Percentiles rank a stretch among this genome's conserved stretches.
These are phyloP conservation scores for Leucania comma DNA, from an alignment of 2,888 invertebrate genomes.

Conservation along the genomic window DNA sequence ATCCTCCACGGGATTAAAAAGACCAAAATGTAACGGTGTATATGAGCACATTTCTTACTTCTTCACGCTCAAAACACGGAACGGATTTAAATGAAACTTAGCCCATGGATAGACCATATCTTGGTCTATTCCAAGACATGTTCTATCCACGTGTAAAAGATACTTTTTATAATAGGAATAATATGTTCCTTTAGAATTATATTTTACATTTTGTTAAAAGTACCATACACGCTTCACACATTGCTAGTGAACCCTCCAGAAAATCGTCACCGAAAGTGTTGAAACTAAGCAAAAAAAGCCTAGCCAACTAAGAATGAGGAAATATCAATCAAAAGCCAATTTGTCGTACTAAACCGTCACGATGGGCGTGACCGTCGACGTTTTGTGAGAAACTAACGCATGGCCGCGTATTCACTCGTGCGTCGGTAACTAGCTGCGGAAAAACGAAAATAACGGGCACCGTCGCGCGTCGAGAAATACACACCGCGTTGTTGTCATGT, in stretches of 20 bases:
- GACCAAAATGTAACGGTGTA: too few relatives aligned
- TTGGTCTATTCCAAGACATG: too few relatives aligned
- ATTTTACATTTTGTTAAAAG: too few relatives aligned
- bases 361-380: slow-evolving; percentile 1
- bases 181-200: too few relatives aligned
- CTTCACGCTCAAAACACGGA: too few relatives aligned
- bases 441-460: slow-evolving; percentile 27
- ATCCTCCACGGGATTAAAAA: too few relatives aligned
- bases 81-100: too few relatives aligned
- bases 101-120: too few relatives aligned
- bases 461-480: slow-evolving; percentile 15
- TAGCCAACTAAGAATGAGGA: neutral
- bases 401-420: slow-evolving; percentile 44
- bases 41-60: too few relatives aligned
- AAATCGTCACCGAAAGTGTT: neutral
- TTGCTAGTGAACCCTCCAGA: neutral
- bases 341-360: slow-evolving; percentile 43
- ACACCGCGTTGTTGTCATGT: slow-evolving; percentile 13
- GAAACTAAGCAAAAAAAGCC: neutral
- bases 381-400: slow-evolving; percentile 46
- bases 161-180: too few relatives aligned
- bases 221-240: too few relatives aligned
- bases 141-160: too few relatives aligned
- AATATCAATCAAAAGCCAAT: slow-evolving; percentile 45
- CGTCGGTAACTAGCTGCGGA: slow-evolving; percentile 41